phyloP scores from a whole-genome alignment of 2,797 vertebrate genomes.

The Acanthornis magna region DNA sequence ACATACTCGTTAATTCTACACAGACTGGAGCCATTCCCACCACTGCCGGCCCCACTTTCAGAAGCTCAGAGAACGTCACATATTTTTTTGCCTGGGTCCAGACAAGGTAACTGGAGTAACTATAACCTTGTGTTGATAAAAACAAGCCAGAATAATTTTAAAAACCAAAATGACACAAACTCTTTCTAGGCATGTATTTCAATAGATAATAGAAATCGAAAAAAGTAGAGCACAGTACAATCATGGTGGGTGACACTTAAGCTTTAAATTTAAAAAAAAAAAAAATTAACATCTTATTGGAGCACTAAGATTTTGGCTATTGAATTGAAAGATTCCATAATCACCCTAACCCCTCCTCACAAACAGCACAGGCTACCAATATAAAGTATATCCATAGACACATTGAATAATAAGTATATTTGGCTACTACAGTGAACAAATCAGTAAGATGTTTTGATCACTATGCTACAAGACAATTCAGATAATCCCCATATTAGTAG shows the following conservation, averaged over 20 bases:
- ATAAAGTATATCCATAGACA: neutral
- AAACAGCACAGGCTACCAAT: neutral
- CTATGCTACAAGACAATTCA: neutral
- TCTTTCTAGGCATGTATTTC: conserved; percentile 16
- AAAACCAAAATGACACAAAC: neutral
- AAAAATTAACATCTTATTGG: neutral
- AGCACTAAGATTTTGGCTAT: neutral
- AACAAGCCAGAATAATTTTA: neutral
- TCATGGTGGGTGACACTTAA: neutral
- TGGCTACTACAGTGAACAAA: conserved; percentile 10
- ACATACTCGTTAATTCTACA: neutral
- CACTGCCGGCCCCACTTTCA: neutral
- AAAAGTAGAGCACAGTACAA: neutral
- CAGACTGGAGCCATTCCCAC: neutral
- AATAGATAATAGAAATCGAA: neutral
- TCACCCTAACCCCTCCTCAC: neutral
- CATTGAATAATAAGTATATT: neutral
- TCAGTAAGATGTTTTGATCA: conserved; percentile 7
- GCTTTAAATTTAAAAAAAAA: neutral
- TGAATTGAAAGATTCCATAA: neutral
- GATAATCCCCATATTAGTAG: conserved; percentile 34
- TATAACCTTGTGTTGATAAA: neutral
- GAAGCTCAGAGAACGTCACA: neutral
- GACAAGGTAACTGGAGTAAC: neutral
- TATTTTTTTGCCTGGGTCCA: neutral